Base-by-base conservation (phyloP, 2,888 invertebrate species). In the Luperina nickerlii region DNA sequence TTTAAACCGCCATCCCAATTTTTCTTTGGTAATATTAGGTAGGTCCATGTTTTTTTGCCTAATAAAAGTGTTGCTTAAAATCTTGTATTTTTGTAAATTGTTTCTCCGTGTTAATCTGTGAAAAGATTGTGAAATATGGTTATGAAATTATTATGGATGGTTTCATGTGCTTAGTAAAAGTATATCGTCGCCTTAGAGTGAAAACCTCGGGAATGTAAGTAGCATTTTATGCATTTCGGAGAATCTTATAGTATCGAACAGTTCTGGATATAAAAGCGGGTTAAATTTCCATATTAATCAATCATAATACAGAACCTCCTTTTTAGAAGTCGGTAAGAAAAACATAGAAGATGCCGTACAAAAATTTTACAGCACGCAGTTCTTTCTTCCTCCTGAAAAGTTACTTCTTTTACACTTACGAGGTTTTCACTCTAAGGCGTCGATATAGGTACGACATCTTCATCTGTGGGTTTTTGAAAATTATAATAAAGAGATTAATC, bases 1-100 rank as follows among this genome's bases (percentile, higher is more conserved):
- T 93, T 94, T 93, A 91, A 92, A 91, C 88, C 83, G 70, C 84
- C 38, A 54, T 24, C 78, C 76, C 66, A 80, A 81, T 82, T 88
- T 90, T 85, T 88, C 79, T 79, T 74, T 51, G 70, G 83, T 70
- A 67, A 83, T 76, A 76, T 81, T 80, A 73, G 71, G 85, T 78
- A 65, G 13, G 76, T 45, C 51, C 74, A 81, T 85, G 82, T 76
- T 79, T 86, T 86, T 77, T 62, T 24, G 15, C 11, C 13, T 38
- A 67, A 83, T 73, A 76, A 74, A 78, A 80, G 72, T 82, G 74
- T 38, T 57, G 45, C 4, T 63, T n/a, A 51, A 27, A 68, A 66
- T 69, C 69, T 62, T 60, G 11, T 18, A 27, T 72, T 72, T 62
- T 84, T 76, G 13, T 24, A 32, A 2, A 0, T 4, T 51, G 66